Percentiles rank a stretch among this genome's conserved stretches.
phyloP scores from a whole-genome alignment of 1,140 invertebrate genomes.

The Steinernema khuongi region DNA sequence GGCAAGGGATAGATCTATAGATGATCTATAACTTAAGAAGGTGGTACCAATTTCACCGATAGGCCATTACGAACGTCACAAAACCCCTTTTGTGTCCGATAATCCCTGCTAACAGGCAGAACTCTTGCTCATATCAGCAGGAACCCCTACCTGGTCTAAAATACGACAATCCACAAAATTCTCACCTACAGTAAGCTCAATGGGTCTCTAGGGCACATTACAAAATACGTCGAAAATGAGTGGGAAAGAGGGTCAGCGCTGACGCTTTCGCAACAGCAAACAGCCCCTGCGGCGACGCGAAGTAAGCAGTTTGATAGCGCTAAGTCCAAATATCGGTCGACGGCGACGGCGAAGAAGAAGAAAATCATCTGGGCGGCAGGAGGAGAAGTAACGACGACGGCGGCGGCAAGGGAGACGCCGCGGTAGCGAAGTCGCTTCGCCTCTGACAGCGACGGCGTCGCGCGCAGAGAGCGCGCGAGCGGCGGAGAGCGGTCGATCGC shows the following conservation, averaged over 20 bases:
- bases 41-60: too few relatives aligned
- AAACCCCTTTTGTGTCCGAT: too few relatives aligned
- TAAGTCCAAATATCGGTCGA: not conserved
- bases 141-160: too few relatives aligned
- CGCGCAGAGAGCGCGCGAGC: not conserved
- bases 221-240: not conserved
- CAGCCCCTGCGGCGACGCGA: not conserved
- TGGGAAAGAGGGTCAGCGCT: not conserved
- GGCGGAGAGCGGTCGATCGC: conserved; percentile 8
- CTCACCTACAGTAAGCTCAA: too few relatives aligned
- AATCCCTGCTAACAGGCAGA: too few relatives aligned
- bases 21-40: too few relatives aligned
- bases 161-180: too few relatives aligned
- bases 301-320: too few relatives aligned
- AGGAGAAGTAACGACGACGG: not conserved
- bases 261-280: not conserved
- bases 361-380: not conserved
- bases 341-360: not conserved
- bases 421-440: not conserved
- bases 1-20: too few relatives aligned
- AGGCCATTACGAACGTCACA: too few relatives aligned
- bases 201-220: too few relatives aligned
- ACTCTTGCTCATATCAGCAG: too few relatives aligned
- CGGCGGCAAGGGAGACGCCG: not conserved
- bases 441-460: not conserved